Evolutionary conservation across 1,140 invertebrate species (phyloP).

Genomic region (Octopus sinensis): DNA sequence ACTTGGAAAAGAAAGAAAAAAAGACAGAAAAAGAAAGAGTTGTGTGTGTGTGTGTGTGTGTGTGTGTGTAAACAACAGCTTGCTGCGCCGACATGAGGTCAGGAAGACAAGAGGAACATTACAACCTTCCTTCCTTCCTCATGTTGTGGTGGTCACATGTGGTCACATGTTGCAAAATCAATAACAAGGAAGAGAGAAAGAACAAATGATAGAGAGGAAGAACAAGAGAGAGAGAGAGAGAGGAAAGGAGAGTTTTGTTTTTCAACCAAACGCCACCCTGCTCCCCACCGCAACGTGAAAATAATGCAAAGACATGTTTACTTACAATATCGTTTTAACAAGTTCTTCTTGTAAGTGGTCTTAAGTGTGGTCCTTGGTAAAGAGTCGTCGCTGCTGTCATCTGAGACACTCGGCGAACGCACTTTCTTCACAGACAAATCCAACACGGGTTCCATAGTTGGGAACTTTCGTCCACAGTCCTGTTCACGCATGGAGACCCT

Average conservation of each 20-base stretch:
- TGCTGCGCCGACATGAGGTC: too few relatives aligned
- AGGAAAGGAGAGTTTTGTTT: too few relatives aligned
- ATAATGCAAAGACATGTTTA: not conserved
- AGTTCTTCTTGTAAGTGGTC: constrained; percentile 34
- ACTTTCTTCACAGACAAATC: constrained; percentile 33
- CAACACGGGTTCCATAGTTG: constrained; percentile 24
- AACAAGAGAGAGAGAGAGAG: too few relatives aligned
- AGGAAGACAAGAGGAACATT: too few relatives aligned
- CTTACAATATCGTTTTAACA: constrained; percentile 40
- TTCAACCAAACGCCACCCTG: too few relatives aligned
- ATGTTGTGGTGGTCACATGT: too few relatives aligned
- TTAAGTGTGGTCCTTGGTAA: not conserved
- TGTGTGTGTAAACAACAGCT: too few relatives aligned
- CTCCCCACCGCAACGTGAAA: too few relatives aligned
- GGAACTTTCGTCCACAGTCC: not conserved
- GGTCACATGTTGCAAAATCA: too few relatives aligned
- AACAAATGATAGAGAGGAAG: too few relatives aligned
- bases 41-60: not conserved
- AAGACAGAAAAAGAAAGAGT: not conserved
- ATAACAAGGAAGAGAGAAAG: too few relatives aligned
- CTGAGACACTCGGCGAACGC: constrained; percentile 6
- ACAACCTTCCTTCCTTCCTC: too few relatives aligned
- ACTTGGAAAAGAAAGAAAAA: not conserved
- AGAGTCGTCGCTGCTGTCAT: constrained; percentile 20
- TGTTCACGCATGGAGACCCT: not conserved